Percentiles rank a stretch among this genome's conserved stretches.
Conservation (phyloP, 2,113 vertebrate species). For the Amblyopsis rosae region DNA sequence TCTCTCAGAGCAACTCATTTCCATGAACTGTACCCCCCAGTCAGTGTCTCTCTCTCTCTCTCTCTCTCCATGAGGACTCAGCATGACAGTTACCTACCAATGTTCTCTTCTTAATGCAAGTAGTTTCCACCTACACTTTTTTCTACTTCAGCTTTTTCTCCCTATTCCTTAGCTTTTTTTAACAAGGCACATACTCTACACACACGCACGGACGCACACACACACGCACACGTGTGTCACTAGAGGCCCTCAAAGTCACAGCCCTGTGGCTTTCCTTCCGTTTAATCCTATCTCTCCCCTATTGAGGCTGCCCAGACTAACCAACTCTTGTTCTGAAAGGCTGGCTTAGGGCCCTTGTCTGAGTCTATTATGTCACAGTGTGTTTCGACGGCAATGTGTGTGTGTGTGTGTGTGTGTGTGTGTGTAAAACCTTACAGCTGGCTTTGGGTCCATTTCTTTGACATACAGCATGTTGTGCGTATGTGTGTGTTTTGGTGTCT, state of each 20-base stretch:
- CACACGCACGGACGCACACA: not conserved
- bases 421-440: too few species aligned
- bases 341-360: too few species aligned
- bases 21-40: not conserved
- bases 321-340: not conserved
- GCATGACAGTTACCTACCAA: too few species aligned
- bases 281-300: not conserved
- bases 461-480: not conserved
- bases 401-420: not conserved
- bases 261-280: not conserved
- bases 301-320: not conserved
- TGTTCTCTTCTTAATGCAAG: too few species aligned
- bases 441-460: not conserved
- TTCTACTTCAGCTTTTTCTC: too few species aligned
- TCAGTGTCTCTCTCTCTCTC: not conserved
- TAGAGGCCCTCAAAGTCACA: not conserved
- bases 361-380: too few species aligned
- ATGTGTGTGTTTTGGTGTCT: slow-evolving; percentile 1
- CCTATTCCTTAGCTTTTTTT: too few species aligned
- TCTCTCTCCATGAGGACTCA: not conserved
- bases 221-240: not conserved
- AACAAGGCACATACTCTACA: too few species aligned
- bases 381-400: not conserved
- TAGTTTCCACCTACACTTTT: too few species aligned
- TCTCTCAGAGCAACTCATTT: slow-evolving; percentile 33